Conservation (phyloP, 2,113 vertebrate species). For the Serinus canaria region DNA sequence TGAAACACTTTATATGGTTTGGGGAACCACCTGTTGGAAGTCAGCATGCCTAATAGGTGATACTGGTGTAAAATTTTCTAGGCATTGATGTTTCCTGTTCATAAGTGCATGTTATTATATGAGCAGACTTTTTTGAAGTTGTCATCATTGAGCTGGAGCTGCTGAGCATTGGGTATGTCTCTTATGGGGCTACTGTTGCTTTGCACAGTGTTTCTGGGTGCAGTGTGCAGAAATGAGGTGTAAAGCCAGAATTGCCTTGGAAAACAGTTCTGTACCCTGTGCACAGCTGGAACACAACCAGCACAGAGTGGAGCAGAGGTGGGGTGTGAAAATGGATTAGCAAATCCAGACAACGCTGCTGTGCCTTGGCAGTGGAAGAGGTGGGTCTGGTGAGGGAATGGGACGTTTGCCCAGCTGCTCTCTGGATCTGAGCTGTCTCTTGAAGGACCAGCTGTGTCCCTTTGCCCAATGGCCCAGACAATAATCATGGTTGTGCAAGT, state of each 20-base stretch:
- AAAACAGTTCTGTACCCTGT: fast-evolving
- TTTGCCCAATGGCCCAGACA: not conserved
- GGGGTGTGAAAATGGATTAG: not conserved
- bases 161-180: not conserved
- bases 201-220: fast-evolving
- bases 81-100: not conserved
- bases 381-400: not conserved
- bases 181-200: not conserved
- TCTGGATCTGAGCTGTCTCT: not conserved
- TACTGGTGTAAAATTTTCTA: not conserved
- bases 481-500: fast-evolving
- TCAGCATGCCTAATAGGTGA: not conserved
- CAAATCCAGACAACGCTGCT: not conserved
- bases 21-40: not conserved
- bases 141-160: not conserved
- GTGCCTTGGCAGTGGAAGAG: fast-evolving
- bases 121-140: not conserved
- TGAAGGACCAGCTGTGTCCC: not conserved
- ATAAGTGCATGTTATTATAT: not conserved
- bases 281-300: not conserved
- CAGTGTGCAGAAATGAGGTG: not conserved
- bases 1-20: not conserved
- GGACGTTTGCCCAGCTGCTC: not conserved
- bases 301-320: not conserved
- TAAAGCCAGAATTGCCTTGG: not conserved